Base-by-base conservation (phyloP, 2,888 invertebrate genomes). In the Mythimna lalbum region DNA sequence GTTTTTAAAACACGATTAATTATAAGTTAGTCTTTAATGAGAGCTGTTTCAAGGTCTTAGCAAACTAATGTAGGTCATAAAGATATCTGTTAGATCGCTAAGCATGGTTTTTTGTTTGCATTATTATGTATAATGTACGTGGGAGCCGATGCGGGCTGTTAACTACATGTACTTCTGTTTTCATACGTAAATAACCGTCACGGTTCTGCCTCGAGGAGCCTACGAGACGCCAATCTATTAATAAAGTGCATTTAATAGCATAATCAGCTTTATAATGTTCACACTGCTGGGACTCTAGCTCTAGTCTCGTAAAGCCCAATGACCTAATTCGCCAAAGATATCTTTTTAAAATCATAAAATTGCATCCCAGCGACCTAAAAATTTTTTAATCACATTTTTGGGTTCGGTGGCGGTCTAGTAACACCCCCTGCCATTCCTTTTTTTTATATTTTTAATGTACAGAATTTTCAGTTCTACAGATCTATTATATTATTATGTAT, bases 11-110 rank as follows among this genome's bases (percentile, higher is more conserved):
- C 68, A 63, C 23, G 21, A 73, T 59, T 81, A 80, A 80, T 81
- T 73, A 81, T 33, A 64, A 73, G 69, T 73, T 73, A 68, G 43
- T 57, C 9, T 71, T 72, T 81, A 80, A 71, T 83, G 63, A 74
- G 72, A 76, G 75, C 67, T 73, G 66, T 70, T 81, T 79, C 84
- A 90, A 89, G 91, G 91, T 86, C 86, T 83, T 69, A 75, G 67
- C 83, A 73, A 80, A 85, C 64, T 85, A 86, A 90, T 89, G 85
- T 90, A 88, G 91, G 91, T 89, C 90, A 88, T 83, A 84, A 84
- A 84, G 85, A 83, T 82, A 86, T 84, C 83, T 80, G 36, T 64
- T 74, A 69, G 81, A 83, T 84, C 80, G 65, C 73, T 43, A 69
- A 59, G 79, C 82, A 80, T 86, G 81, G 85, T 87, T 90, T 90